phyloP scores from a whole-genome alignment of 2,113 vertebrate genomes.

The Sus scrofa region T2T-Sscrofa CM000812.6:111305501-111306000 shows the following conservation, averaged over 20 bases:
- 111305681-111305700: background rate
- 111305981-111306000: background rate
- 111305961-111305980: background rate
- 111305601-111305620: background rate
- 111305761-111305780: slow-evolving; percentile 34
- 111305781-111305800: slow-evolving; percentile 15
- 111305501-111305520: background rate
- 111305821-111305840: background rate
- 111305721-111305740: background rate
- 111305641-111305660: background rate
- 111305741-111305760: background rate
- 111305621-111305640: background rate
- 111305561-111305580: background rate
- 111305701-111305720: background rate
- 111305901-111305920: background rate
- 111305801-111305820: background rate
- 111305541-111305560: background rate
- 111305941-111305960: background rate
- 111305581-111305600: background rate
- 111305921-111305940: background rate
- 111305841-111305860: background rate
- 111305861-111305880: background rate
- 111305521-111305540: background rate
- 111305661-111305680: background rate
- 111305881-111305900: background rate